Evolutionary conservation across 2,797 vertebrate species (phyloP), one percentile per base, ranked within the genome.

Genomic region (Synanceia verrucosa): DNA sequence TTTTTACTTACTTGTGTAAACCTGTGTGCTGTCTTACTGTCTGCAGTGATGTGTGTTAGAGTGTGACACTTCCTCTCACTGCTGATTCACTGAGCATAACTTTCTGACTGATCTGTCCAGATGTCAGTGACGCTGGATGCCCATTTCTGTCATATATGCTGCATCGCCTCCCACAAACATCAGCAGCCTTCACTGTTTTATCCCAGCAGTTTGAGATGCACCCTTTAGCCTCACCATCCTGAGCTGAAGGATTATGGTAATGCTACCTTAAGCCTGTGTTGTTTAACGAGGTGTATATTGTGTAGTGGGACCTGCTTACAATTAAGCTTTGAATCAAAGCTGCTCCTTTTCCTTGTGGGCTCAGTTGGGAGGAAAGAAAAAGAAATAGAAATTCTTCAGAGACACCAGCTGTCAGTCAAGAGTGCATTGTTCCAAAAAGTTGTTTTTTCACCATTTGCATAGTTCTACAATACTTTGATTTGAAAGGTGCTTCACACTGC

Each of bases 181-280:
- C 44, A 41, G 1, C 13, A 43, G 43, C 26, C 43, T 71, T 63
- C 56, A 2, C n/a, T 66, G 29, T 65, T 72, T 67, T 52, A 69
- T 76, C 71, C 69, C 48, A 4, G 13, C 21, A 64, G 29, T 60
- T 53, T 76, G 53, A 63, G 78, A 58, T n/a, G 65, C 69, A 78
- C 57, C 64, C 24, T 64, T 78, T 67, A 75, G 65, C 65, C 58
- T 59, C 73, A 12, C 63, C 43, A 66, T 75, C 65, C 73, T 60
- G 64, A 68, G 65, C 79, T 74, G 47, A 24, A 9, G 61, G 84
- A 84, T 88, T 81, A 84, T 74, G 47, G 51, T 78, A 78, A 89
- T 74, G 57, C 76, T 14, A 52, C 56, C 29, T 65, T 81, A 70
- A 86, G 34, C 71, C 46, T 43, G 70, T 50, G 77, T 80, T 79